phyloP scores from a whole-genome alignment of 2,888 invertebrate genomes.

The Axea sp. region DNA sequence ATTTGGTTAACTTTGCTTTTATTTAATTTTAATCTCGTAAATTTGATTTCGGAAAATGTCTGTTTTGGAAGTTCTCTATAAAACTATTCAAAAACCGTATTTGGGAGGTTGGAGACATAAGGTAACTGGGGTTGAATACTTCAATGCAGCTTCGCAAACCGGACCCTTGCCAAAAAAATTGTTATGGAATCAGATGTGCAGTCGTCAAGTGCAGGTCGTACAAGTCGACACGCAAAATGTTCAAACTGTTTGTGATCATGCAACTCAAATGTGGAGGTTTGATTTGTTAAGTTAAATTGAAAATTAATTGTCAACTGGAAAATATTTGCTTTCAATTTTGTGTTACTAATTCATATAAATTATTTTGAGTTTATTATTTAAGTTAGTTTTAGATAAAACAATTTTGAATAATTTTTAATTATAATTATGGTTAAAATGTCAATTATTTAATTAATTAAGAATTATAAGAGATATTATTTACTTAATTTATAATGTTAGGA shows the following conservation, averaged over 20 bases:
- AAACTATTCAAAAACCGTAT: slow-evolving; percentile 86
- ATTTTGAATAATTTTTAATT: too few species aligned
- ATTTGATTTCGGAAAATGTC: slow-evolving; percentile 23
- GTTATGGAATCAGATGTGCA: slow-evolving; percentile 80
- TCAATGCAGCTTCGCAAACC: slow-evolving; percentile 92
- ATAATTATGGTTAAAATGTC: too few species aligned
- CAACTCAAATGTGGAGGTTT: slow-evolving; percentile 83
- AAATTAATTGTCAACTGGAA: too few species aligned
- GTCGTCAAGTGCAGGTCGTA: slow-evolving; percentile 85
- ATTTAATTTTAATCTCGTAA: neutral
- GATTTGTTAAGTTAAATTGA: slow-evolving; percentile 27
- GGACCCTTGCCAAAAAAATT: slow-evolving; percentile 82
- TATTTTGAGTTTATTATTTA: too few species aligned
- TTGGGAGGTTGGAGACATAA: slow-evolving; percentile 90
- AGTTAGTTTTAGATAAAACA: too few species aligned
- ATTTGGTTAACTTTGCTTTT: neutral
- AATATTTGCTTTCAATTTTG: too few species aligned
- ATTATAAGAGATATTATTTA: too few species aligned
- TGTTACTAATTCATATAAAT: too few species aligned
- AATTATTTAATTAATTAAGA: too few species aligned
- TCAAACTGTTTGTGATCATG: slow-evolving; percentile 81
- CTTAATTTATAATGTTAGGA: too few species aligned
- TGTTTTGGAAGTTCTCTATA: slow-evolving; percentile 8
- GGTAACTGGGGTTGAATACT: slow-evolving; percentile 85
- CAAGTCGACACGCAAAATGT: slow-evolving; percentile 80